Evolutionary conservation across 2,888 invertebrate species (phyloP).

Genomic region (Xanthorhoe spadicearia): DNA sequence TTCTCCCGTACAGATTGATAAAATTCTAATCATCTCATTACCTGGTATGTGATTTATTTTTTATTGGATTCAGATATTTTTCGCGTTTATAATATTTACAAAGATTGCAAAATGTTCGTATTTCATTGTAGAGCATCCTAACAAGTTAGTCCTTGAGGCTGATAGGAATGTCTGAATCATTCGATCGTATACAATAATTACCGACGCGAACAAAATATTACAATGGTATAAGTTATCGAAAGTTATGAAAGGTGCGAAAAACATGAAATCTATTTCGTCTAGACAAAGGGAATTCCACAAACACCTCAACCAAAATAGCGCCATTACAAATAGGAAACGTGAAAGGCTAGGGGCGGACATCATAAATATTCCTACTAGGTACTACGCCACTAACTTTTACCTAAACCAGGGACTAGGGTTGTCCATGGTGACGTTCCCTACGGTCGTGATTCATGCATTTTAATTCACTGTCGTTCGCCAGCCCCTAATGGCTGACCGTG

Average conservation of each 20-base stretch:
- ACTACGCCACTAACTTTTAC: constrained; percentile 34
- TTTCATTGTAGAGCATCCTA: constrained; percentile 32
- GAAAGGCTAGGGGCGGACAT: constrained; percentile 34
- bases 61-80: not conserved
- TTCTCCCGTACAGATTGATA: not conserved
- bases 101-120: constrained; percentile 4
- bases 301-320: constrained; percentile 33
- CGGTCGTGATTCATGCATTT: constrained; percentile 43
- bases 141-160: constrained; percentile 47
- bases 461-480: constrained; percentile 40
- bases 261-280: constrained; percentile 21
- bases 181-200: constrained; percentile 40
- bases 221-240: not conserved
- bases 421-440: constrained; percentile 28
- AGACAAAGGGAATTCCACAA: constrained; percentile 31
- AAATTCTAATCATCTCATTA: not conserved
- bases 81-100: not conserved
- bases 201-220: not conserved
- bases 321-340: constrained; percentile 32
- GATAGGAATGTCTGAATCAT: constrained; percentile 44
- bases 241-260: constrained; percentile 9
- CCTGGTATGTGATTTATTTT: not conserved
- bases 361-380: constrained; percentile 36
- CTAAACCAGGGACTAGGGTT: constrained; percentile 32
- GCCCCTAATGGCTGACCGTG: constrained; percentile 41